A percentile compares a stretch with the other conserved stretches of the same genome.
phyloP scores from a whole-genome alignment of 2,113 vertebrate species.

The Astatotilapia flaviijosephi region DNA sequence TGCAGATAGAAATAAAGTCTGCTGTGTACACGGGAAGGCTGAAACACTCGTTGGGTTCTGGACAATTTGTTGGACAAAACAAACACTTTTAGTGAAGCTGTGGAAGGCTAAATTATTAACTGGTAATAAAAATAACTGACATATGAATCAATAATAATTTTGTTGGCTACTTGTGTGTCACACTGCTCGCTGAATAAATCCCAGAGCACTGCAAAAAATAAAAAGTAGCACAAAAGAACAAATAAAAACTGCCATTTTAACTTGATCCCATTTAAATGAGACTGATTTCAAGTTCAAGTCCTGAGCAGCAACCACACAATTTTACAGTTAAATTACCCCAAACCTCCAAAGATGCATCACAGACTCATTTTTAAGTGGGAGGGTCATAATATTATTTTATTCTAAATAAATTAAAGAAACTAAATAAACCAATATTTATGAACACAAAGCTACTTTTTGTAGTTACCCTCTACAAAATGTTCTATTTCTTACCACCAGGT shows the following conservation, averaged over 20 bases:
- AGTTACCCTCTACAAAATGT: background rate
- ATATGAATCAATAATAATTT: background rate
- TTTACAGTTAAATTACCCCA: rapidly evolving
- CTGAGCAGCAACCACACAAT: rapidly evolving
- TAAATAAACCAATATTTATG: background rate
- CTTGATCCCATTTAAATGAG: background rate
- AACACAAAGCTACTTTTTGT: background rate
- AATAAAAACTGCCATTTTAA: background rate
- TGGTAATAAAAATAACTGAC: background rate
- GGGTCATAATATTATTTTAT: background rate
- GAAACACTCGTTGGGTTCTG: background rate
- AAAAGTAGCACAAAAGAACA: background rate
- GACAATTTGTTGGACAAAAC: background rate
- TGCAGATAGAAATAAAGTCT: background rate
- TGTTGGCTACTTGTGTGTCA: background rate
- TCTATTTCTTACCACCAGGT: background rate
- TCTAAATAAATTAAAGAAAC: background rate
- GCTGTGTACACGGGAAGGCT: rapidly evolving
- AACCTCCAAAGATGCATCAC: background rate
- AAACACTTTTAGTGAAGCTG: background rate
- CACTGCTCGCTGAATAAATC: background rate
- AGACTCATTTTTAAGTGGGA: background rate
- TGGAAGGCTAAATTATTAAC: background rate
- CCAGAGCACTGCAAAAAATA: background rate
- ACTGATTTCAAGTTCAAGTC: background rate